Evolutionary conservation across 2,888 invertebrate species (phyloP).

Genomic region (Malthinus seriepunctatus): DNA sequence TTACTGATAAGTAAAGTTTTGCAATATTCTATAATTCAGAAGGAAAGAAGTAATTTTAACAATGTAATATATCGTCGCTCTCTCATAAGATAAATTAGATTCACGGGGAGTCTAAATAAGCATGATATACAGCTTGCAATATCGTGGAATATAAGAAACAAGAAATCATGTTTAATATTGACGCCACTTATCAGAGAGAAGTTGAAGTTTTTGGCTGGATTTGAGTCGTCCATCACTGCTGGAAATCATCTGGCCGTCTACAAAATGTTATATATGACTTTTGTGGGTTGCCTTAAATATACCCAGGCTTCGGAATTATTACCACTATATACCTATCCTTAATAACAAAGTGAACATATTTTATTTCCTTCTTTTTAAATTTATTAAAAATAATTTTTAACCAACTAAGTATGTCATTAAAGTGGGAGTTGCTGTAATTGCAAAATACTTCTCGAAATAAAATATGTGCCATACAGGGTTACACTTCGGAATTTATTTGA

Average conservation of each 20-base stretch:
- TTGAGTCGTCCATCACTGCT: conserved; percentile 54
- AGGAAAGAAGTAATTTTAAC: conserved; percentile 30
- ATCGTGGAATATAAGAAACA: conserved; percentile 53
- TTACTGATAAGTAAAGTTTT: conserved; percentile 5
- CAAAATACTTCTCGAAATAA: no score
- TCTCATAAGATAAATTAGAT: conserved; percentile 41
- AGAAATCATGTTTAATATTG: conserved; percentile 54
- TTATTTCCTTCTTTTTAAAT: no score
- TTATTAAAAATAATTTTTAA: no score
- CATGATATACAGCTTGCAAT: conserved; percentile 50
- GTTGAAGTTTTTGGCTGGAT: conserved; percentile 46
- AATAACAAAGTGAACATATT: no score
- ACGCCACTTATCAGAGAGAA: conserved; percentile 49
- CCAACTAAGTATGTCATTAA: no score
- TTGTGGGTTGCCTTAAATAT: conserved; percentile 34
- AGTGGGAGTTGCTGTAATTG: no score
- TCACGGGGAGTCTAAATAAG: conserved; percentile 48
- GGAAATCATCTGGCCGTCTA: conserved; percentile 53
- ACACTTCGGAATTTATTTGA: no score
- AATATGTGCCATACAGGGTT: no score
- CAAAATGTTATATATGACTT: conserved; percentile 50
- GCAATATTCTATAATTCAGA: conserved; percentile 22
- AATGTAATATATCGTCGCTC: conserved; percentile 30
- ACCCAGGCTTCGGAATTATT: conserved; percentile 32
- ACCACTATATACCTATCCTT: not conserved